Percentiles rank a stretch among this genome's conserved stretches.
Evolutionary conservation across 2,888 invertebrate species (phyloP).

Genomic region (Prenolepis imparis): DNA sequence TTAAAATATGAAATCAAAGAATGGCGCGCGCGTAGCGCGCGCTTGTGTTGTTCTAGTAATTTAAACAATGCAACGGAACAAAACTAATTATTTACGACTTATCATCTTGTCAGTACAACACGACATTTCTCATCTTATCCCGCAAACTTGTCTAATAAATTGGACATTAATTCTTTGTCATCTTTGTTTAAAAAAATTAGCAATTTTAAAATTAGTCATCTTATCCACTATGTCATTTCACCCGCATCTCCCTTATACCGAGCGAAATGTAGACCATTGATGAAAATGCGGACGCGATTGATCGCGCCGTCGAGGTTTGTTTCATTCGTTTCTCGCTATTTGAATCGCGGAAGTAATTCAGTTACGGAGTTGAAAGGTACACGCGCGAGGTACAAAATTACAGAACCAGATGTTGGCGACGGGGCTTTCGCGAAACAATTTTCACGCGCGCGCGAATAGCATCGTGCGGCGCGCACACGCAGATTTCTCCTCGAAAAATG

Average conservation of each 20-base stretch:
- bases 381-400: background rate
- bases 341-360: slow-evolving; percentile 41
- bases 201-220: background rate
- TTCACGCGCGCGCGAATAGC: slow-evolving; percentile 33
- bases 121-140: background rate
- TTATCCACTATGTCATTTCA: background rate
- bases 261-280: slow-evolving; percentile 53
- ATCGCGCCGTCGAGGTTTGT: slow-evolving; percentile 33
- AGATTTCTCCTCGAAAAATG: slow-evolving; percentile 48
- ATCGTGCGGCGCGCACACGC: slow-evolving; percentile 22
- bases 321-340: slow-evolving; percentile 5
- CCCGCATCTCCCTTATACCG: background rate
- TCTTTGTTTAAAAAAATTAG: too few relatives aligned
- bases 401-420: background rate
- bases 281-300: background rate
- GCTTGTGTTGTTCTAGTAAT: background rate
- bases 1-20: too few relatives aligned
- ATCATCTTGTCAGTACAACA: too few relatives aligned
- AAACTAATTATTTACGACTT: too few relatives aligned
- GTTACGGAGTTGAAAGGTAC: slow-evolving; percentile 15
- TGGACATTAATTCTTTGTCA: too few relatives aligned
- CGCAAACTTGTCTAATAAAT: background rate
- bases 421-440: slow-evolving; percentile 18
- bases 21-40: too few relatives aligned
- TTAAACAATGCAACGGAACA: too few relatives aligned